These are phyloP conservation scores for Buceros bicornis DNA, from an alignment of 2,797 vertebrate species.

Conservation along the genomic window DNA sequence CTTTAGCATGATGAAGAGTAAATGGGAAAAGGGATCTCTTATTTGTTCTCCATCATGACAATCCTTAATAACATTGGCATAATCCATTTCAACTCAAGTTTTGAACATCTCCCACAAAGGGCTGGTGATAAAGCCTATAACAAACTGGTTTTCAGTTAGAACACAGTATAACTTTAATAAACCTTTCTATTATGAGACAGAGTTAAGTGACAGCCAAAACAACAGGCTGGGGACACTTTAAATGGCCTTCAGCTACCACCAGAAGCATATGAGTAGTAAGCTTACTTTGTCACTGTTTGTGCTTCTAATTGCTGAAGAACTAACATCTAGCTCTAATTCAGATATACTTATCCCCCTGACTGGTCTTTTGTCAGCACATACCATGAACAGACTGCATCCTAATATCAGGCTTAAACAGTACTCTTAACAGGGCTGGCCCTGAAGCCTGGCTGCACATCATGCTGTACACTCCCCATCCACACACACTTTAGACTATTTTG, in stretches of 20 bases:
- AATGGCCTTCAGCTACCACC: neutral
- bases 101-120: neutral
- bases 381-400: neutral
- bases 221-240: neutral
- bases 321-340: neutral
- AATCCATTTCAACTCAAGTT: neutral
- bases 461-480: neutral
- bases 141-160: neutral
- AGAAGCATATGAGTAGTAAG: neutral
- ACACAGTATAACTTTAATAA: neutral
- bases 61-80: neutral
- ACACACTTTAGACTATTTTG: neutral
- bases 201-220: neutral
- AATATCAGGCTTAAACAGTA: neutral
- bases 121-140: neutral
- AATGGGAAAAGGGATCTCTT: neutral
- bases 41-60: neutral
- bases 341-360: neutral
- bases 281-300: neutral
- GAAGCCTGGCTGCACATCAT: neutral
- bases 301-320: neutral
- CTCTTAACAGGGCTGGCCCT: neutral
- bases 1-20: neutral
- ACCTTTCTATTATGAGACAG: neutral
- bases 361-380: neutral